These are phyloP conservation scores for Diuraphis noxia DNA, from an alignment of 1,140 invertebrate genomes.

Conservation along the genomic window DNA sequence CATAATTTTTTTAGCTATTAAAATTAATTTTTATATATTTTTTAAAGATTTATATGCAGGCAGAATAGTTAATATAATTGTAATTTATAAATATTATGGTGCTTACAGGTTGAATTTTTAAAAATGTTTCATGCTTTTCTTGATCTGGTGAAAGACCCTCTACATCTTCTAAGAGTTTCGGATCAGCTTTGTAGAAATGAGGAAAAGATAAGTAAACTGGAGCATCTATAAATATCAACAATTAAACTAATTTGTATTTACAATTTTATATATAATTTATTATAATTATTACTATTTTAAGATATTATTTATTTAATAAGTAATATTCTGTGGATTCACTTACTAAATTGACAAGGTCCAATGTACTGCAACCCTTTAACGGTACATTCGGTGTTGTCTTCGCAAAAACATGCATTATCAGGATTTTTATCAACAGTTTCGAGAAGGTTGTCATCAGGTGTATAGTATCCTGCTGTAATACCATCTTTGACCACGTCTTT, in stretches of 20 bases:
- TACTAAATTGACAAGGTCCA: constrained; percentile 83
- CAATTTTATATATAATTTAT: not conserved
- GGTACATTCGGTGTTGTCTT: constrained; percentile 69
- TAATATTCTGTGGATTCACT: constrained; percentile 57
- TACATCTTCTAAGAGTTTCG: constrained; percentile 69
- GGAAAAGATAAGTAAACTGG: constrained; percentile 86
- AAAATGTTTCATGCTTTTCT: constrained; percentile 75
- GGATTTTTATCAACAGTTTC: constrained; percentile 68
- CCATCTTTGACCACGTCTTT: constrained; percentile 66
- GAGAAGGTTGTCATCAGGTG: constrained; percentile 72
- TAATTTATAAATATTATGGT: not conserved
- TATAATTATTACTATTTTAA: not conserved
- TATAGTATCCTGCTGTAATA: constrained; percentile 73
- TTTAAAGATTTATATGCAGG: not conserved
- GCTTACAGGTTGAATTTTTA: constrained; percentile 84
- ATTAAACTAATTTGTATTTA: not conserved
- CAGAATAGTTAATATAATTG: not conserved
- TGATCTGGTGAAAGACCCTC: constrained; percentile 74
- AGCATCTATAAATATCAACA: constrained; percentile 68
- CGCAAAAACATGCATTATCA: constrained; percentile 83
- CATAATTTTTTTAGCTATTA: not conserved
- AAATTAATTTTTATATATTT: not conserved
- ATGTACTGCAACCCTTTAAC: constrained; percentile 80
- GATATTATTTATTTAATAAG: not conserved
- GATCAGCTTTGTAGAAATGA: constrained; percentile 84